phyloP scores from a whole-genome alignment of 2,113 vertebrate genomes.

The Mionectes macconnelli region DNA sequence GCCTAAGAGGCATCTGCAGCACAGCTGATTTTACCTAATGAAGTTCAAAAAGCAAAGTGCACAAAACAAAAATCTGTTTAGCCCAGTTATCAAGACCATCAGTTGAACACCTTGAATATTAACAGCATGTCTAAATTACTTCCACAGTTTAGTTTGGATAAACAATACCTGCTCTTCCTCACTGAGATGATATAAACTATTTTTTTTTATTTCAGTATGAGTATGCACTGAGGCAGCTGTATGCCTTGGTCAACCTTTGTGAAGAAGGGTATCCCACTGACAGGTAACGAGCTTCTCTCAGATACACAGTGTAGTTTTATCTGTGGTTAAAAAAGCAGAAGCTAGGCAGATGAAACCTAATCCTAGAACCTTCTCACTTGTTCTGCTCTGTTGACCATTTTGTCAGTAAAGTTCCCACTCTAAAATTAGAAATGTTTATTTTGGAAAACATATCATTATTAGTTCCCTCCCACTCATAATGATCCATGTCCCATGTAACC shows the following conservation, averaged over 20 bases:
- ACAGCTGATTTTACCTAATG: neutral
- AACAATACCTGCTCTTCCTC: neutral
- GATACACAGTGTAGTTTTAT: neutral
- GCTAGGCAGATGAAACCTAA: neutral
- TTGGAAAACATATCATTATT: neutral
- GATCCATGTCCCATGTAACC: neutral
- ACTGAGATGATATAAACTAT: neutral
- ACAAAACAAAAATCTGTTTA: neutral
- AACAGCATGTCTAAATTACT: neutral
- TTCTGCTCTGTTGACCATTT: neutral
- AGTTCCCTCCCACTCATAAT: neutral
- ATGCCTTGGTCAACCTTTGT: constrained; percentile 90
- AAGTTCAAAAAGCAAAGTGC: neutral
- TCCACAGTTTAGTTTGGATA: neutral
- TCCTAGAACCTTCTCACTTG: neutral
- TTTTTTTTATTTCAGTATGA: constrained; percentile 84
- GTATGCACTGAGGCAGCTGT: constrained; percentile 88
- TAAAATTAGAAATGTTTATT: neutral
- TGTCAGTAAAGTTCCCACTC: neutral
- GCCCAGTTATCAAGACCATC: neutral
- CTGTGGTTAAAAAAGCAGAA: neutral
- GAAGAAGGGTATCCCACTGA: constrained; percentile 79
- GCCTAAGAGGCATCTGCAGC: neutral
- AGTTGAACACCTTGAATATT: neutral
- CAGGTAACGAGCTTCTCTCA: constrained; percentile 75